phyloP scores from a whole-genome alignment of 2,797 vertebrate species.

The Ficedula albicollis region DNA sequence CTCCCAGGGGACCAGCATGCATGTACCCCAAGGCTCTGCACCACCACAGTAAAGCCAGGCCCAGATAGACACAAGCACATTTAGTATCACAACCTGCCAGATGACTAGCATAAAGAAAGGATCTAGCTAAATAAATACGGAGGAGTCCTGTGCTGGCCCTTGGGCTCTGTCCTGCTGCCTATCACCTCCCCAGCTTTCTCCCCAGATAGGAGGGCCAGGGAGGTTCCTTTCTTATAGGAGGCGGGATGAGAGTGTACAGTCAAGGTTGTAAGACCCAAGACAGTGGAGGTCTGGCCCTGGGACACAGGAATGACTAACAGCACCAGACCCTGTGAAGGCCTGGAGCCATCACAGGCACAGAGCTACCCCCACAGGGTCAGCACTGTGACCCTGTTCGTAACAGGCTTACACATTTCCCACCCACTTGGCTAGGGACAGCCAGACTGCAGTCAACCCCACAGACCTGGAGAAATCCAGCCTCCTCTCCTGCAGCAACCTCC shows the following conservation, averaged over 20 bases:
- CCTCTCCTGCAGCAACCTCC: not conserved
- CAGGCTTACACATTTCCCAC: not conserved
- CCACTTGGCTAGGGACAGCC: not conserved
- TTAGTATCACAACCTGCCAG: not conserved
- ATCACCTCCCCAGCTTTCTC: not conserved
- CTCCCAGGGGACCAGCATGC: not conserved
- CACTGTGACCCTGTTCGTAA: not conserved
- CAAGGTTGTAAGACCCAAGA: not conserved
- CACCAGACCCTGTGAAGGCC: not conserved
- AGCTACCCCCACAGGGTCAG: not conserved
- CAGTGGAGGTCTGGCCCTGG: not conserved
- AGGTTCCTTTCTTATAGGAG: not conserved
- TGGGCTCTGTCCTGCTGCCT: not conserved
- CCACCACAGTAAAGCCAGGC: not conserved
- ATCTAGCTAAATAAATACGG: slow-evolving; percentile 41
- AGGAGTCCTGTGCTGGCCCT: slow-evolving; percentile 1
- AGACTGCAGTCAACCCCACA: not conserved
- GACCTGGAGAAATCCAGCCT: not conserved
- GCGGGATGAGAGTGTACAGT: not conserved
- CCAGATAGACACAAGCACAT: slow-evolving; percentile 14
- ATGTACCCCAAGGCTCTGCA: not conserved
- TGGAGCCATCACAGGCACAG: not conserved
- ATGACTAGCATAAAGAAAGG: not conserved
- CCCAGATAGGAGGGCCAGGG: not conserved
- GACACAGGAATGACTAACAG: not conserved